Conservation (phyloP, 1,140 invertebrate species). For the Psilanteris sp. region DNA sequence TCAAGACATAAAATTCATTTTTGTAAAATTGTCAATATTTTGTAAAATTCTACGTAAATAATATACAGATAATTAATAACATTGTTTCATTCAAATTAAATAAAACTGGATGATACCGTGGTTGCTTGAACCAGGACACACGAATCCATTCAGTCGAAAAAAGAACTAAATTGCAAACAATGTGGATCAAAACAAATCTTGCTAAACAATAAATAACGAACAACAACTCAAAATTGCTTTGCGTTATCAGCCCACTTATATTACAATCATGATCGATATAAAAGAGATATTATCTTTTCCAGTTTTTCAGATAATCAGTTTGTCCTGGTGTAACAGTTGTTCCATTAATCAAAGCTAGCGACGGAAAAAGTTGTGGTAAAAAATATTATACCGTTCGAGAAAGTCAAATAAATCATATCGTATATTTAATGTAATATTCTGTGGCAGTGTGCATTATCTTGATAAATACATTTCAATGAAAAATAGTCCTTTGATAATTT, state of each 20-base stretch:
- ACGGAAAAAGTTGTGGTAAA: conserved; percentile 42
- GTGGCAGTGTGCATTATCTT: conserved; percentile 39
- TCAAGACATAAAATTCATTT: too few species aligned
- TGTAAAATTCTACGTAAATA: too few species aligned
- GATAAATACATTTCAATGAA: conserved; percentile 42
- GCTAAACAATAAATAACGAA: conserved; percentile 17
- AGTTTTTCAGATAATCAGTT: conserved; percentile 51
- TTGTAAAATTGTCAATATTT: too few species aligned
- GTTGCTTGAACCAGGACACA: too few species aligned
- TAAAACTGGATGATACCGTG: too few species aligned
- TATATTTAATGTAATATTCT: conserved; percentile 51
- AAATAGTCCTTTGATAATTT: too few species aligned
- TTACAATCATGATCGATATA: conserved; percentile 43
- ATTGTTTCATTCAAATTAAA: too few species aligned
- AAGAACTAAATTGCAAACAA: too few species aligned
- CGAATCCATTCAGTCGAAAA: too few species aligned
- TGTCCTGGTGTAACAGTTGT: conserved; percentile 47
- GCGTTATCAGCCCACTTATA: conserved; percentile 43
- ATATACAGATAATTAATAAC: too few species aligned
- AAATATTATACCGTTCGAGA: conserved; percentile 48
- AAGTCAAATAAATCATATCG: conserved; percentile 54
- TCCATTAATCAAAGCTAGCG: conserved; percentile 44
- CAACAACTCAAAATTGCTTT: conserved; percentile 31
- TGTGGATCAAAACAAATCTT: conserved; percentile 10
- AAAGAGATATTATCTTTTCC: conserved; percentile 50